phyloP scores from a whole-genome alignment of 2,888 invertebrate genomes.

The Drosophila meridiana region DNA sequence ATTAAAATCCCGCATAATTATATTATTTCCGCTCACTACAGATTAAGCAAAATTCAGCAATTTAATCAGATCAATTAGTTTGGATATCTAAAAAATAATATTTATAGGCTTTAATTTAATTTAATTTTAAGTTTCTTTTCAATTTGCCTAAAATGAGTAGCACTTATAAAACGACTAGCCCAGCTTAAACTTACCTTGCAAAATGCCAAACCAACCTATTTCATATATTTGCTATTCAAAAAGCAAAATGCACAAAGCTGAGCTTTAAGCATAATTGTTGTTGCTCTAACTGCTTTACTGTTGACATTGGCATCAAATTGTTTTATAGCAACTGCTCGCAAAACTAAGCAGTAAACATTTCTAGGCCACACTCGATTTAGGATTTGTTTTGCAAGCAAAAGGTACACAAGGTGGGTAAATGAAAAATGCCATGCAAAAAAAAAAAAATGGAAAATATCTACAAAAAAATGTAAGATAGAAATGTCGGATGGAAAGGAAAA shows the following conservation, averaged over 20 bases:
- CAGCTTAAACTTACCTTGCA: neutral
- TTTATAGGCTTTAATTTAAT: neutral
- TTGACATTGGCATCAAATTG: constrained; percentile 47
- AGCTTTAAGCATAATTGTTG: neutral
- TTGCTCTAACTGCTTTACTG: constrained; percentile 10
- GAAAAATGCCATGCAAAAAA: constrained; percentile 2
- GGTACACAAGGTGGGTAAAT: constrained; percentile 9
- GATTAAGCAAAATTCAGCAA: neutral
- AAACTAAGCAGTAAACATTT: constrained; percentile 47
- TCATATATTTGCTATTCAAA: neutral
- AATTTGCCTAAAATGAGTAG: neutral
- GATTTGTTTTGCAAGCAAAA: constrained; percentile 30
- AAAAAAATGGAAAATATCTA: neutral
- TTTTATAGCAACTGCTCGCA: constrained; percentile 23
- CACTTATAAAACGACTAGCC: neutral
- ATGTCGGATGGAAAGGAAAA: neutral
- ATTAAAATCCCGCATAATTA: neutral
- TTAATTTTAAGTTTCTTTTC: neutral
- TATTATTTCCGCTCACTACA: neutral
- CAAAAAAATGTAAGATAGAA: constrained; percentile 15
- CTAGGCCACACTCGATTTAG: constrained; percentile 22
- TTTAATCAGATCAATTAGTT: neutral
- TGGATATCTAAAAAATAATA: neutral
- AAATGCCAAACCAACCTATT: neutral
- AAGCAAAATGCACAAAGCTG: neutral